Base-by-base conservation (phyloP, 2,888 invertebrate species). In the Asteroscopus sphinx region DNA sequence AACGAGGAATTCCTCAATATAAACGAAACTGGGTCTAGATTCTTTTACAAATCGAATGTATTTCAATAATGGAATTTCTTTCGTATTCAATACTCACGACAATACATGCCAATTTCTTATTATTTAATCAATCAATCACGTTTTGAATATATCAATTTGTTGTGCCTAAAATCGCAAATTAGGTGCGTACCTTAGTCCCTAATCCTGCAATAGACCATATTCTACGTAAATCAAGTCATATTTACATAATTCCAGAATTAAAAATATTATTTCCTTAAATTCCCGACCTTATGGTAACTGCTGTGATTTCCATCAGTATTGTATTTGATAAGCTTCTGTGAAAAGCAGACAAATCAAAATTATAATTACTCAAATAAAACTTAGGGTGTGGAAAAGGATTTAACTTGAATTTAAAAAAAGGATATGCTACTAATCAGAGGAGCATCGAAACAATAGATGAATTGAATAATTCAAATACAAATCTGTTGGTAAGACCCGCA, bases 391-490 rank as follows among this genome's bases (percentile, higher is more conserved):
- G 41, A 30, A 64, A 26, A 44, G 28, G 32, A 62, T 66, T 63
- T 17, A 44, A 35, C 39, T 37, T 48, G 40, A 61, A 67, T 66
- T 47, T 25, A 66, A n/a, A 70, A n/a, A 73, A 73, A 68, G 57
- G 75, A 61, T 75, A 75, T 75, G 59, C 67, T 79, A 77, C 15
- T 26, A 39, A 48, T 39, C 68, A 68, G 51, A 76, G 65, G 59
- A 68, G 62, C 58, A 72, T 79, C 71, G 77, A 70, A 82, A 83
- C 77, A 79, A 77, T 79, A 63, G 64, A 84, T 86, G 85, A 88
- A 88, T 88, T 86, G 85, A 88, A 88, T 88, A 82, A 87, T 88
- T 88, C 85, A 89, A 79, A 83, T 58, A 79, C 69, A 84, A 85
- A 87, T 87, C 81, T 82, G 84, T 81, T 76, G 77, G 73, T 76